Conservation (phyloP, 2,888 invertebrate genomes). For the Lasioglossum zephyrum region DNA sequence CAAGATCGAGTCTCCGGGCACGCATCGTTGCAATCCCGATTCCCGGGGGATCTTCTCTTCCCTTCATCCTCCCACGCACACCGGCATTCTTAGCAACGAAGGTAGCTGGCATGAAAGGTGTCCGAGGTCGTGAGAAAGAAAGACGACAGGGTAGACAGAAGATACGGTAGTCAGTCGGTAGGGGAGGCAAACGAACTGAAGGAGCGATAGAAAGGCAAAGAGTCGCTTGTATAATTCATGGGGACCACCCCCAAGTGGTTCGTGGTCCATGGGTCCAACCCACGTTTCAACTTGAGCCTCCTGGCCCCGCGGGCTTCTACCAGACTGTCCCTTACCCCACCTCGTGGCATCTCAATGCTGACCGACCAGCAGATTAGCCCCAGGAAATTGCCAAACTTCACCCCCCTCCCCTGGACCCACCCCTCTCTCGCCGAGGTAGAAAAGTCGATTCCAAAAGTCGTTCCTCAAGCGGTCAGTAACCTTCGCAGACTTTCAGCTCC, state of each 20-base stretch:
- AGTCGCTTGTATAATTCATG: conserved; percentile 83
- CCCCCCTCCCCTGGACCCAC: conserved; percentile 75
- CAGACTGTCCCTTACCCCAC: conserved; percentile 67
- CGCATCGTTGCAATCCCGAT: neutral
- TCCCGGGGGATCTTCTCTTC: neutral
- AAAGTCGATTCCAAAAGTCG: conserved; percentile 83
- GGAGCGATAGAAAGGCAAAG: conserved; percentile 40
- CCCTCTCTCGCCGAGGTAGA: conserved; percentile 68
- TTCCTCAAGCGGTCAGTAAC: conserved; percentile 77
- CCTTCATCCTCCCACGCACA: neutral
- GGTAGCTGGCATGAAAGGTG: neutral
- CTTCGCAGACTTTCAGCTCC: conserved; percentile 39
- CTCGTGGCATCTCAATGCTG: conserved; percentile 83
- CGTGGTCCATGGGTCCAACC: conserved; percentile 76
- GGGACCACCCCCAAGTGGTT: conserved; percentile 76
- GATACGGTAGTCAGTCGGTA: neutral
- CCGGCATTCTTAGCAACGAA: conserved; percentile 52
- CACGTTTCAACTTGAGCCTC: conserved; percentile 51
- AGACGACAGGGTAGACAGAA: neutral
- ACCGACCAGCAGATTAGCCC: conserved; percentile 83
- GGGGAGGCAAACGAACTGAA: neutral
- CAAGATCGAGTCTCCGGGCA: neutral
- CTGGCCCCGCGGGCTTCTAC: conserved; percentile 53
- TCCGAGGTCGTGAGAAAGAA: neutral
- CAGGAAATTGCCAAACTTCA: conserved; percentile 84